phyloP scores from a whole-genome alignment of 2,797 vertebrate genomes.

The Mormyrus hasselquistii region DNA sequence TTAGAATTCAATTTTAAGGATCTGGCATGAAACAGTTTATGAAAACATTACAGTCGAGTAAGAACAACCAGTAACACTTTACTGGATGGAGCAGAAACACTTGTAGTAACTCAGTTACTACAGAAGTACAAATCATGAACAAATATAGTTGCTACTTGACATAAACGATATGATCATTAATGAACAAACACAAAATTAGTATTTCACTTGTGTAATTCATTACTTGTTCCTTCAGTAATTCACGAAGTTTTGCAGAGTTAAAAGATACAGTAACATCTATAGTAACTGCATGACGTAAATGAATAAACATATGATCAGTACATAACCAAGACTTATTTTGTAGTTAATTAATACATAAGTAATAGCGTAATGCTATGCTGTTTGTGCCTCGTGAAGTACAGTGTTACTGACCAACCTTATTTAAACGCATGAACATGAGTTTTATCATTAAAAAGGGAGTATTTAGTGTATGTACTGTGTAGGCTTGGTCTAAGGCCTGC shows the following conservation, averaged over 20 bases:
- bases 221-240: background rate
- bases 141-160: background rate
- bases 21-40: background rate
- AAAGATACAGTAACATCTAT: background rate
- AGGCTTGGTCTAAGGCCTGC: constrained; percentile 93
- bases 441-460: background rate
- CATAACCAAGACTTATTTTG: background rate
- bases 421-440: background rate
- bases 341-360: background rate
- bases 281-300: background rate
- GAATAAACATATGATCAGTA: background rate
- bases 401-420: background rate
- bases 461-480: constrained; percentile 70
- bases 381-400: background rate
- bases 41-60: background rate
- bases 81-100: background rate
- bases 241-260: background rate
- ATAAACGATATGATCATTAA: background rate
- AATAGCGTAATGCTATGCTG: background rate
- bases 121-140: background rate
- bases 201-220: background rate
- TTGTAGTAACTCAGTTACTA: background rate
- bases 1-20: background rate
- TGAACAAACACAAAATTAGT: background rate
- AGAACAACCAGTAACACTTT: background rate